These are phyloP conservation scores for Merodon equestris DNA, from an alignment of 2,888 invertebrate genomes.

Conservation along the genomic window DNA sequence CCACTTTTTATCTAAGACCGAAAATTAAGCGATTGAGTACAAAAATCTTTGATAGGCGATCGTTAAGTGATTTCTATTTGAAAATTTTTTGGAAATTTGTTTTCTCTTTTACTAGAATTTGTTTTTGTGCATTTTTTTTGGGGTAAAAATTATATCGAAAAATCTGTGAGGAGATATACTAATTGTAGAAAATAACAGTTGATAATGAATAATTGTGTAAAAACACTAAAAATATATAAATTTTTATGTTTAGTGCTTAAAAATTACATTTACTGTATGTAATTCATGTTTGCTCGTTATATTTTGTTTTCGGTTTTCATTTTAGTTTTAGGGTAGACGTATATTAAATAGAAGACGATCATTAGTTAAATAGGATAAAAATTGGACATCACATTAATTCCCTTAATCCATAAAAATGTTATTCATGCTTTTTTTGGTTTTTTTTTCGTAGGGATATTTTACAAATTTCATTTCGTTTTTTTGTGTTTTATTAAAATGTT, in stretches of 20 bases:
- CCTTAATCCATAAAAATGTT: constrained; percentile 64
- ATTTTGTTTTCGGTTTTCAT: constrained; percentile 46
- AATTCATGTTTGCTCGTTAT: too few relatives aligned
- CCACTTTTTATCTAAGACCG: constrained; percentile 50
- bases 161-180: constrained; percentile 51
- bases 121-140: constrained; percentile 64
- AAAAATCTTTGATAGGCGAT: constrained; percentile 62
- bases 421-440: constrained; percentile 22
- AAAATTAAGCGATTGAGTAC: constrained; percentile 66
- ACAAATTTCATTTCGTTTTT: constrained; percentile 24
- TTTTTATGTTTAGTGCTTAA: constrained; percentile 63
- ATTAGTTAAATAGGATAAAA: constrained; percentile 67
- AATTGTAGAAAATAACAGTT: constrained; percentile 31
- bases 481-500: constrained; percentile 31
- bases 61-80: constrained; percentile 58
- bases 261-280: constrained; percentile 66
- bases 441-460: constrained; percentile 59
- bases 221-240: constrained; percentile 68
- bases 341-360: constrained; percentile 68
- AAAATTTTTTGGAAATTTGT: constrained; percentile 44
- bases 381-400: constrained; percentile 69
- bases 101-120: too few relatives aligned
- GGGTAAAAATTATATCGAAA: constrained; percentile 46
- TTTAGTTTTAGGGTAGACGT: constrained; percentile 68
- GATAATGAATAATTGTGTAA: constrained; percentile 60